phyloP scores from a whole-genome alignment of 2,888 invertebrate species.

The Acholoe squamosa region DNA sequence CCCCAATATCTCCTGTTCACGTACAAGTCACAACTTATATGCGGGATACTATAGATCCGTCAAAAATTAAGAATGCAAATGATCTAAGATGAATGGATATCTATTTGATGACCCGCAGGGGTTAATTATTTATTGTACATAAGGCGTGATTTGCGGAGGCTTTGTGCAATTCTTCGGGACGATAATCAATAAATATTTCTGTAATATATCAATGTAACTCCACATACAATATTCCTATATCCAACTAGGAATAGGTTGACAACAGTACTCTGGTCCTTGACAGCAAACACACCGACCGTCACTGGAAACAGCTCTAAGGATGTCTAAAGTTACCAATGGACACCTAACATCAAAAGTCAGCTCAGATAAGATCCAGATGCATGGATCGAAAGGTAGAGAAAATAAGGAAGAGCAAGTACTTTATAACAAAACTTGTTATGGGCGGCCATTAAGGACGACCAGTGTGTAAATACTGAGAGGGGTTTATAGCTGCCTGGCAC shows the following conservation, averaged over 20 bases:
- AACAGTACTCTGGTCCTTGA: not conserved
- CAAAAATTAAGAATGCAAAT: not conserved
- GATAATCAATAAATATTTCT: not conserved
- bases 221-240: not conserved
- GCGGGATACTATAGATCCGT: not conserved
- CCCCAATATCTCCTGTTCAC: not conserved
- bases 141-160: slow-evolving; percentile 8
- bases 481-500: too few relatives aligned
- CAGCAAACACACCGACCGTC: not conserved
- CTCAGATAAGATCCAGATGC: too few relatives aligned
- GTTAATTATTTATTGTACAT: not conserved
- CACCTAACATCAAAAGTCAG: too few relatives aligned
- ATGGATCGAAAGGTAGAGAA: not conserved
- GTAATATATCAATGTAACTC: not conserved
- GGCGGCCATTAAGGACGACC: too few relatives aligned
- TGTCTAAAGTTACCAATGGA: not conserved
- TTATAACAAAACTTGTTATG: too few relatives aligned
- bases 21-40: too few relatives aligned
- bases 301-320: not conserved
- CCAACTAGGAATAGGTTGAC: not conserved
- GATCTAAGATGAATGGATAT: not conserved
- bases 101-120: not conserved
- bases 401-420: not conserved
- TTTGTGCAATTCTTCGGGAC: slow-evolving; percentile 12
- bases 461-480: too few relatives aligned